Percentiles rank a stretch among this genome's conserved stretches.
These are phyloP conservation scores for Melanotaenia duboulayi DNA, from an alignment of 2,113 vertebrate genomes.

Conservation along the genomic window DNA sequence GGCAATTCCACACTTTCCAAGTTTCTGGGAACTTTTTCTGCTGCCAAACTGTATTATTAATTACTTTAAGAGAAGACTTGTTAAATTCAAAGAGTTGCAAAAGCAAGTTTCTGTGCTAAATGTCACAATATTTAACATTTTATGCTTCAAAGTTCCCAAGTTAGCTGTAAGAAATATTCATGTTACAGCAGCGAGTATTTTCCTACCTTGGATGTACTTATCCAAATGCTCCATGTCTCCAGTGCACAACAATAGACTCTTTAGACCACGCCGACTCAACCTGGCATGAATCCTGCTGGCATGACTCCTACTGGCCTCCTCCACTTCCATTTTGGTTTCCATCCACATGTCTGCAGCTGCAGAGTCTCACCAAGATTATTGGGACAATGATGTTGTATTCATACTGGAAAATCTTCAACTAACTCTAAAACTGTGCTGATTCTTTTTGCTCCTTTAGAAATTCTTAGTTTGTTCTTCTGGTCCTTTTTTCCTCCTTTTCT, in stretches of 20 bases:
- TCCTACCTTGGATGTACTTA: conserved; percentile 73
- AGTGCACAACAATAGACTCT: conserved; percentile 61
- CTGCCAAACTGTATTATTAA: conserved; percentile 15
- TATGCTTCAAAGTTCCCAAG: not conserved
- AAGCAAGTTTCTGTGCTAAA: too few relatives aligned
- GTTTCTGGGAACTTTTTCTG: not conserved
- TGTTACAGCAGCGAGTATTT: not conserved
- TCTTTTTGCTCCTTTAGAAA: conserved; percentile 4
- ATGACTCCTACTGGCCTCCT: conserved; percentile 17
- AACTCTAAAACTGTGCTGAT: not conserved
- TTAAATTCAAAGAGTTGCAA: too few relatives aligned
- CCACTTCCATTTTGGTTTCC: conserved; percentile 46
- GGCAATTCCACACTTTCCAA: not conserved
- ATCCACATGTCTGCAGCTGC: conserved; percentile 58
- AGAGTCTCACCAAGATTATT: not conserved
- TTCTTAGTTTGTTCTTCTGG: conserved; percentile 1
- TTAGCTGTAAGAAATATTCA: not conserved
- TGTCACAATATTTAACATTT: too few relatives aligned
- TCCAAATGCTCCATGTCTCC: conserved; percentile 79
- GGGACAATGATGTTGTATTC: not conserved
- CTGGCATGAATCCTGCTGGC: conserved; percentile 24
- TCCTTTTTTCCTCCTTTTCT: conserved; percentile 4
- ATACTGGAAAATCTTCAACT: not conserved
- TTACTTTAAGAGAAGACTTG: not conserved
- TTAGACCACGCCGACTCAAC: conserved; percentile 9